These are phyloP conservation scores for Lasius fuliginosus DNA, from an alignment of 2,888 invertebrate species.

Conservation along the genomic window DNA sequence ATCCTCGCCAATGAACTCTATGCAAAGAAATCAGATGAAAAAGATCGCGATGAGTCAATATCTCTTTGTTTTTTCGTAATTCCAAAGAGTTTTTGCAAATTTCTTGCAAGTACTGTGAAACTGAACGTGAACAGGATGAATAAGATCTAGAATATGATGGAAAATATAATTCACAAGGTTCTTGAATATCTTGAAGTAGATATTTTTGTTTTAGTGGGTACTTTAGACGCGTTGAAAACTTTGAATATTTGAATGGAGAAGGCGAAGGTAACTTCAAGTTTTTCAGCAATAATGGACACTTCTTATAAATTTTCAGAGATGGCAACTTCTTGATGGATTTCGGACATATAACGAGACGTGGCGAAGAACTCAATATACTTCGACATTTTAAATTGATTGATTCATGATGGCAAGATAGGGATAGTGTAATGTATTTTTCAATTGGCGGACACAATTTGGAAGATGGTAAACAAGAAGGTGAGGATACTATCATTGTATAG, in stretches of 20 bases:
- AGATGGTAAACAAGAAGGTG: neutral
- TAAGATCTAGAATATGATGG: constrained; percentile 54
- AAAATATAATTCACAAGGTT: constrained; percentile 30
- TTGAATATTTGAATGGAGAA: constrained; percentile 24
- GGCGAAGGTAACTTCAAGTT: constrained; percentile 18
- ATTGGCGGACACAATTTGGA: neutral
- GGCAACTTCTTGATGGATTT: constrained; percentile 21
- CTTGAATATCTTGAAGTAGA: constrained; percentile 31
- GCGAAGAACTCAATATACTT: neutral
- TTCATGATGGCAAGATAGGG: constrained; percentile 21
- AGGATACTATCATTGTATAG: neutral
- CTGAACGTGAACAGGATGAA: constrained; percentile 49
- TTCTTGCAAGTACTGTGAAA: constrained; percentile 36
- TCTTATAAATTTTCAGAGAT: constrained; percentile 59
- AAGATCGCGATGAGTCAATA: constrained; percentile 35
- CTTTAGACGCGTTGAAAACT: neutral
- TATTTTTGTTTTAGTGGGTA: constrained; percentile 12
- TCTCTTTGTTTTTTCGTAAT: neutral
- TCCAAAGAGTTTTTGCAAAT: neutral
- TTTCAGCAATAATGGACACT: constrained; percentile 50
- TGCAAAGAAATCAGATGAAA: neutral
- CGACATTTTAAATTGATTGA: constrained; percentile 44
- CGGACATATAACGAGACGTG: constrained; percentile 1
- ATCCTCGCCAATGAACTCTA: neutral
- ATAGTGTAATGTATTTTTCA: constrained; percentile 39